phyloP scores from a whole-genome alignment of 2,888 invertebrate genomes.

The Gnatocerus cornutus region DNA sequence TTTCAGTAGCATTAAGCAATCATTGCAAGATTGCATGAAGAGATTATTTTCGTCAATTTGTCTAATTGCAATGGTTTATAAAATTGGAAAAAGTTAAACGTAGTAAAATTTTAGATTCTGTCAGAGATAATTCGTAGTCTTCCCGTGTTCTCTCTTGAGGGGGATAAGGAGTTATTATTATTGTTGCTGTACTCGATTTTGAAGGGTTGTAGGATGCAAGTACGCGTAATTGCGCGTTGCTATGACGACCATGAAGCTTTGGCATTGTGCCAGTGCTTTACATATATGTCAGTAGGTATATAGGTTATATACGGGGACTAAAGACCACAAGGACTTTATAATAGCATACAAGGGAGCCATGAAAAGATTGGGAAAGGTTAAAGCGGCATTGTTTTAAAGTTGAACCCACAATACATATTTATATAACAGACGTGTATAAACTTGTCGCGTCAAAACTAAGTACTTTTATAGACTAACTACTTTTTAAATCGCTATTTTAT shows the following conservation, averaged over 20 bases:
- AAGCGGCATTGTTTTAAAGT: conserved; percentile 30
- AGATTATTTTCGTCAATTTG: conserved; percentile 43
- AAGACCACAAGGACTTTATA: conserved; percentile 28
- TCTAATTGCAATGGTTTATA: conserved; percentile 36
- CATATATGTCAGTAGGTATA: conserved; percentile 68
- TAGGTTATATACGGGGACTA: conserved; percentile 57
- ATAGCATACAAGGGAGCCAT: conserved; percentile 38
- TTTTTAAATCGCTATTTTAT: conserved; percentile 58
- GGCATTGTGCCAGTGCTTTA: conserved; percentile 53
- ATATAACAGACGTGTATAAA: conserved; percentile 23
- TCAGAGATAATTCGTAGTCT: conserved; percentile 2
- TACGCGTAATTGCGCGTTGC: conserved; percentile 61
- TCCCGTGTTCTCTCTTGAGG: conserved; percentile 7
- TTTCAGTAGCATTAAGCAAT: conserved; percentile 51
- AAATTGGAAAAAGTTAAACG: conserved; percentile 19
- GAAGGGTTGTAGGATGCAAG: conserved; percentile 55
- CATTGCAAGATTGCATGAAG: conserved; percentile 50
- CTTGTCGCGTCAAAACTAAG: conserved; percentile 21
- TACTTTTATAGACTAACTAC: conserved; percentile 45
- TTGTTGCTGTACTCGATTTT: conserved; percentile 56
- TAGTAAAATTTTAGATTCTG: not conserved
- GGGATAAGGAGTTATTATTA: conserved; percentile 51
- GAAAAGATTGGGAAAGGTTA: conserved; percentile 43
- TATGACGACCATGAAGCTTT: conserved; percentile 60
- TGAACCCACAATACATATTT: conserved; percentile 50